Evolutionary conservation across 2,797 vertebrate genomes (phyloP).

Genomic region (Jordanella pulchra): DNA sequence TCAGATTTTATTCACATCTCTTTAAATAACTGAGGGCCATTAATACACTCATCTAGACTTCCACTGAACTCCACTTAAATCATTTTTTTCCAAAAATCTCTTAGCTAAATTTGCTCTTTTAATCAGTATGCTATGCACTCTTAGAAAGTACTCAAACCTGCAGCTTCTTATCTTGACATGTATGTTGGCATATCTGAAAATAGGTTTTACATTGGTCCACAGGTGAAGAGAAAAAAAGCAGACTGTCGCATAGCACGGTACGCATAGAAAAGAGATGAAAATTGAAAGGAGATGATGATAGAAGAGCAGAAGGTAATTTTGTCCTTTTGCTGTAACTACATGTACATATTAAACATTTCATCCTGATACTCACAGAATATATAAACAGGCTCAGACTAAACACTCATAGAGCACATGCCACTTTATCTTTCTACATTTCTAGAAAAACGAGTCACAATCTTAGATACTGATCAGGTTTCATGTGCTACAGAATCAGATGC

Average conservation of each 20-base stretch:
- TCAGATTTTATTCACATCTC: not conserved
- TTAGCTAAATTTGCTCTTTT: not conserved
- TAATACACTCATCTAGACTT: not conserved
- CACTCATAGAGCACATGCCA: not conserved
- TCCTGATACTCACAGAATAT: not conserved
- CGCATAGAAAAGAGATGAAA: not conserved
- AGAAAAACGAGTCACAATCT: not conserved
- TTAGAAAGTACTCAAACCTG: not conserved
- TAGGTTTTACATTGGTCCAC: not conserved
- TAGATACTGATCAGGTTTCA: not conserved
- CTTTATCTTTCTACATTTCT: not conserved
- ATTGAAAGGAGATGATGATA: not conserved
- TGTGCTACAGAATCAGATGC: constrained; percentile 1
- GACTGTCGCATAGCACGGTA: not conserved
- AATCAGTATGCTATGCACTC: not conserved
- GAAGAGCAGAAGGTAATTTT: not conserved
- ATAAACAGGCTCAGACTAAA: not conserved
- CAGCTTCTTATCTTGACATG: not conserved
- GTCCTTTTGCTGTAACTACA: constrained; percentile 2
- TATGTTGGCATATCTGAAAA: not conserved
- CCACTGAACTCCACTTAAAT: not conserved
- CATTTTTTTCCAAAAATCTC: not conserved
- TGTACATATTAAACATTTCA: constrained; percentile 1
- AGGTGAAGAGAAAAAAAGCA: not conserved
- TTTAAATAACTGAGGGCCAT: not conserved